phyloP scores from a whole-genome alignment of 2,113 vertebrate species.

The Rhinoptilus africanus region DNA sequence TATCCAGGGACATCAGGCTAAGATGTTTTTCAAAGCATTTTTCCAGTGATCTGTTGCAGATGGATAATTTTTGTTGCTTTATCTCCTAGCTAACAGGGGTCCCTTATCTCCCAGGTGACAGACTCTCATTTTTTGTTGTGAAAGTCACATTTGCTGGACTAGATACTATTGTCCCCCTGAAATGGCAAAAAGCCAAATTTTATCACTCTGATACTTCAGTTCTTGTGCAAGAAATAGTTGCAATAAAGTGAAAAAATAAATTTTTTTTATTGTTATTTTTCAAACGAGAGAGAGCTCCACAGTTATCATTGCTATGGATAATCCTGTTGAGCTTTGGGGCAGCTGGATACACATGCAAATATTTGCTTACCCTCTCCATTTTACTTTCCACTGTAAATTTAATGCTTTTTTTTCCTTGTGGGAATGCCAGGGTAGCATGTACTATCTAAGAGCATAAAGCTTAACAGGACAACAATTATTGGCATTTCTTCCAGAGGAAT shows the following conservation, averaged over 20 bases:
- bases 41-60: neutral
- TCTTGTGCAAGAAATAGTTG: neutral
- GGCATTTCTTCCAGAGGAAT: neutral
- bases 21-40: neutral
- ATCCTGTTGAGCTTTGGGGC: neutral
- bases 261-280: neutral
- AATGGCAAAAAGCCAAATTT: neutral
- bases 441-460: neutral
- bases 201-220: neutral
- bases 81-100: neutral
- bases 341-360: neutral
- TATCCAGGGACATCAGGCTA: neutral
- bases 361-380: slow-evolving; percentile 24
- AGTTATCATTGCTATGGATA: neutral
- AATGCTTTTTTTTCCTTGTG: neutral
- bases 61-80: neutral
- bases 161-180: neutral
- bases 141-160: neutral
- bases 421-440: neutral
- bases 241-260: neutral
- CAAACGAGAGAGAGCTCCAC: neutral
- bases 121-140: neutral
- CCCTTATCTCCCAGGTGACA: neutral
- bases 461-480: neutral
- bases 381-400: neutral